Base-by-base conservation (phyloP, 2,113 vertebrate species). In the Prochilodus magdalenae region DNA sequence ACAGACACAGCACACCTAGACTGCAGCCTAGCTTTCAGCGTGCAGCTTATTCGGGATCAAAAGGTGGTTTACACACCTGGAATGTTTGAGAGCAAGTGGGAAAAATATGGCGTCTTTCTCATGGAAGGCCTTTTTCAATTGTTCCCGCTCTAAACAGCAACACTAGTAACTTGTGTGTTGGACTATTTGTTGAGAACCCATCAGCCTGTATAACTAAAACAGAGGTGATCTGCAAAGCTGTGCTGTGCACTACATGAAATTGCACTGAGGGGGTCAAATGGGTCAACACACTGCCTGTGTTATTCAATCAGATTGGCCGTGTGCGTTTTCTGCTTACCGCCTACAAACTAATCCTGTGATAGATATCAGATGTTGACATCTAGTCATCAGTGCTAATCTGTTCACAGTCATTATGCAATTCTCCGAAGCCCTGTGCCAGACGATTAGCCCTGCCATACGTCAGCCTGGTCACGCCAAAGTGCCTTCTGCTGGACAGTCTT, bases 351-450 rank as follows among this genome's bases (percentile, higher is more conserved):
- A 65, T 60, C 62, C 65, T 29, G 49, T 57, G 30, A 57, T 29
- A n/a, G 62, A 53, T 36, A 65, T 72, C 55, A 14, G 22, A 11
- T 65, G 75, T 44, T 44, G 82, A 77, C 49, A 22, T 75, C 24
- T 8, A 79, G 70, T 18, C 65, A 53, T 80, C 47, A 62, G 44
- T 22, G 53, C 29, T 80, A 71, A 76, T 73, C 79, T 49, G 2
- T 33, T 60, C 53, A 51, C 40, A 62, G 30, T 2, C 27, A 47
- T 84, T 75, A 75, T 33, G 26, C 36, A 75, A 60, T 55, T 59
- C 49, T 30, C 29, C 10, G 29, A 80, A 75, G 55, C 29, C 15
- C 18, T 29, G 27, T 69, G 63, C 29, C 13, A 44, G 24, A 63
- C 62, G 55, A 75, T 75, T 29, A 75, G 44, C 53, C 63, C 55